These are phyloP conservation scores for Metaphire vulgaris DNA, from an alignment of 1,140 invertebrate species.

Conservation along the genomic window DNA sequence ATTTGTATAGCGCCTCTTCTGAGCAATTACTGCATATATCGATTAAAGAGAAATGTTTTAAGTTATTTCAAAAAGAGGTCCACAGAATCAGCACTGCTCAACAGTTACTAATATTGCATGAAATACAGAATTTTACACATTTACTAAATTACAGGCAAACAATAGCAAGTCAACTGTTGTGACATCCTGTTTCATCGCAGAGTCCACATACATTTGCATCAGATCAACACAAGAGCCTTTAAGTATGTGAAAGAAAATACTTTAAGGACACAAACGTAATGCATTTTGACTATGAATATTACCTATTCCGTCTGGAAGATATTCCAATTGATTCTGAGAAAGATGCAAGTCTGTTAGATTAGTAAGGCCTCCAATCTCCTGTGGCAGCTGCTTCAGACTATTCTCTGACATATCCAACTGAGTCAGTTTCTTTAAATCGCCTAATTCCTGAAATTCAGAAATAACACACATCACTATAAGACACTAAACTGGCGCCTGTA, in stretches of 20 bases:
- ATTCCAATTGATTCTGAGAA: constrained; percentile 90
- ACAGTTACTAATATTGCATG: background rate
- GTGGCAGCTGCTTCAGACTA: constrained; percentile 78
- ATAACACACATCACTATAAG: background rate
- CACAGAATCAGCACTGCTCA: background rate
- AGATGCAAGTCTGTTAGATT: constrained; percentile 92
- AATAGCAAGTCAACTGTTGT: background rate
- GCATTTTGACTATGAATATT: constrained; percentile 5
- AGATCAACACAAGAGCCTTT: too few species aligned
- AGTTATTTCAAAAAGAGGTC: too few species aligned
- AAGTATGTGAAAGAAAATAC: too few species aligned
- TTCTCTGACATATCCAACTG: constrained; percentile 95
- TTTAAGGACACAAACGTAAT: too few species aligned
- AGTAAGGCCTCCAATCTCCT: constrained; percentile 85
- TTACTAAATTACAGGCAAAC: background rate
- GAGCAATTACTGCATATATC: background rate
- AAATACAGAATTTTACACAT: background rate
- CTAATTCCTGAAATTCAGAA: constrained; percentile 65
- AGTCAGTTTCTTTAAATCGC: constrained; percentile 73
- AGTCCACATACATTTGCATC: background rate
- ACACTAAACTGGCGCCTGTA: too few species aligned
- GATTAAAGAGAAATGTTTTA: background rate
- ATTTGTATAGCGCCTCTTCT: too few species aligned
- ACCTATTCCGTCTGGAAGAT: constrained; percentile 80
- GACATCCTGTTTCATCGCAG: background rate